These are phyloP conservation scores for Tragelaphus strepsiceros DNA, from an alignment of 2,113 vertebrate genomes.

Conservation along the genomic window DNA sequence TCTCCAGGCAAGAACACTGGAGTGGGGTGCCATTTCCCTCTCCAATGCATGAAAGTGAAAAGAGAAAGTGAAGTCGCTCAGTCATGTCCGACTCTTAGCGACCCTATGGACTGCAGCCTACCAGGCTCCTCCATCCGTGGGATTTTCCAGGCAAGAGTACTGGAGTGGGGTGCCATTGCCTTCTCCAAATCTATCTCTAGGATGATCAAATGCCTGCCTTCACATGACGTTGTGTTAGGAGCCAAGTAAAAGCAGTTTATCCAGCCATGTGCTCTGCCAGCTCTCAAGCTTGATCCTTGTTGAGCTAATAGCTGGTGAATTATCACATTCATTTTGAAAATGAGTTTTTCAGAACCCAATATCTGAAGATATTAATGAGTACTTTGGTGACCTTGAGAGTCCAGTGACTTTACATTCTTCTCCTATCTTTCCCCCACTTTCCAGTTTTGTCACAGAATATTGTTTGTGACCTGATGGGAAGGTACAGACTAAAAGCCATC, in stretches of 20 bases:
- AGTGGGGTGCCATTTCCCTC: no score
- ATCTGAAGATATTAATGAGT: conserved; percentile 45
- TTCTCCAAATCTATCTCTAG: neutral
- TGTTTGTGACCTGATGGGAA: neutral
- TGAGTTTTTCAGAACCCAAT: neutral
- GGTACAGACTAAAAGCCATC: neutral
- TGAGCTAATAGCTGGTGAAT: conserved; percentile 31
- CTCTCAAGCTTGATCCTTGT: neutral
- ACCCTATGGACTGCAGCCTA: no score
- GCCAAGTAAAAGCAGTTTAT: neutral
- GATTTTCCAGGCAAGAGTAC: no score
- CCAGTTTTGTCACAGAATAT: neutral
- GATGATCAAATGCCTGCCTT: neutral
- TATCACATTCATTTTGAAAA: conserved; percentile 45
- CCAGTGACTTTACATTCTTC: neutral
- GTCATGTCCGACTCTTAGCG: no score
- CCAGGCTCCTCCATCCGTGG: no score
- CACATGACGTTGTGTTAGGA: neutral
- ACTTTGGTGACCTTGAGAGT: conserved; percentile 26
- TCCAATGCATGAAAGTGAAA: no score
- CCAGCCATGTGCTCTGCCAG: neutral
- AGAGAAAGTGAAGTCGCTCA: no score
- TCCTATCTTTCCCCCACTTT: neutral
- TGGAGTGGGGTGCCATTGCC: no score
- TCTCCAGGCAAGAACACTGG: no score